These are phyloP conservation scores for Lysiphlebus fabarum DNA, from an alignment of 1,140 invertebrate genomes.

Conservation along the genomic window DNA sequence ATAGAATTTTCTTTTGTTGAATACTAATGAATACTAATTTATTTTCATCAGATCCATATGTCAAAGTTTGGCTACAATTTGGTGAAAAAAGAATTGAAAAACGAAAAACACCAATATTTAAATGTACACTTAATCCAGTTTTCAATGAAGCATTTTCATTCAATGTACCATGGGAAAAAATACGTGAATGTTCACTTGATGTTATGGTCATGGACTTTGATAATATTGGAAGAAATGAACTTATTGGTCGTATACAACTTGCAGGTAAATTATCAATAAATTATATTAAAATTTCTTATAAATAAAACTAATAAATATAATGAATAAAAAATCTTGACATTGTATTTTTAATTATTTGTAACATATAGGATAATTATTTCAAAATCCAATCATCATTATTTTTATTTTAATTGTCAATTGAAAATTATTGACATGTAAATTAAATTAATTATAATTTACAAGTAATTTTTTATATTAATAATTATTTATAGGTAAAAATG, in stretches of 20 bases:
- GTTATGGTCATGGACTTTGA: conserved; percentile 95
- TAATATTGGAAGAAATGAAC: conserved; percentile 88
- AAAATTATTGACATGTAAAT: too few relatives aligned
- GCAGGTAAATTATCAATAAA: conserved; percentile 63
- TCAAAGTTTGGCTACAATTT: conserved; percentile 94
- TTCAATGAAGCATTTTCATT: conserved; percentile 93
- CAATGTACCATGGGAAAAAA: conserved; percentile 92
- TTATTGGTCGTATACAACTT: conserved; percentile 84
- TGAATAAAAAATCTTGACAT: too few relatives aligned
- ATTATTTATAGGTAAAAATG: conserved; percentile 75
- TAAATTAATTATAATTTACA: too few relatives aligned
- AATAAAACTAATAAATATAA: too few relatives aligned
- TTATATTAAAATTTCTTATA: background rate
- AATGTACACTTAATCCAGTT: conserved; percentile 85
- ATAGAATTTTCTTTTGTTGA: too few relatives aligned
- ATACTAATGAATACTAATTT: too few relatives aligned
- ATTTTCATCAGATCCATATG: conserved; percentile 81
- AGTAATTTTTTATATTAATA: too few relatives aligned
- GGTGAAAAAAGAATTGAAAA: conserved; percentile 92
- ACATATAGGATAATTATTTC: too few relatives aligned
- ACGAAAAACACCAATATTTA: conserved; percentile 92
- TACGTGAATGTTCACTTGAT: conserved; percentile 85
- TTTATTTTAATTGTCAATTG: too few relatives aligned
- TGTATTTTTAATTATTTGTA: too few relatives aligned
- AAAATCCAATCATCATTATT: too few relatives aligned